phyloP scores from a whole-genome alignment of 2,797 vertebrate species.

The Loriculus beryllinus region DNA sequence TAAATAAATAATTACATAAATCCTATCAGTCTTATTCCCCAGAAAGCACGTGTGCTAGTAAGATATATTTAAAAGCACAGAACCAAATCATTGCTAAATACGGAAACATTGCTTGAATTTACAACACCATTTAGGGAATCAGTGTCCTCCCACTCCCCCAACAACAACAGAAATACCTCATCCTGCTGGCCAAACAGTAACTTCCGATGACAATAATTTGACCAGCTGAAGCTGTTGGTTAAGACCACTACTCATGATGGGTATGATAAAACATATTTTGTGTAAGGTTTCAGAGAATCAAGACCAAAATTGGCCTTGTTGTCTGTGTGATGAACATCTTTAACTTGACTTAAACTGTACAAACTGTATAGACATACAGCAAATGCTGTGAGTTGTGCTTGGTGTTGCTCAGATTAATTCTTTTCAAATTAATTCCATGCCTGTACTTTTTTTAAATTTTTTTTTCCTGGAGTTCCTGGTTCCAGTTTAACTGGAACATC shows the following conservation, averaged over 20 bases:
- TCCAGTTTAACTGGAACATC: constrained; percentile 10
- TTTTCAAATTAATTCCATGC: neutral
- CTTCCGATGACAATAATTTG: neutral
- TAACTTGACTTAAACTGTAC: neutral
- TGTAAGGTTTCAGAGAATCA: neutral
- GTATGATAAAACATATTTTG: neutral
- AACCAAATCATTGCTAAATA: neutral
- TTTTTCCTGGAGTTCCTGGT: neutral
- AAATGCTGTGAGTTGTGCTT: neutral
- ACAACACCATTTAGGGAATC: neutral
- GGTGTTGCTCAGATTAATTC: neutral
- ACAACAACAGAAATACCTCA: neutral
- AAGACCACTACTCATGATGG: accelerated
- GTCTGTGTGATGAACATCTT: neutral
- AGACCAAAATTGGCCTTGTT: neutral
- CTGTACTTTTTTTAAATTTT: neutral
- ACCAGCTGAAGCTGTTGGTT: neutral
- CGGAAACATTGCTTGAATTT: neutral
- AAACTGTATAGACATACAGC: neutral
- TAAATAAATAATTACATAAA: neutral
- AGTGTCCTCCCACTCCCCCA: neutral
- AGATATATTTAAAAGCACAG: neutral
- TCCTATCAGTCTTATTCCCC: neutral
- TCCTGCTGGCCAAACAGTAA: neutral
- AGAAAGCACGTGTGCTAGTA: neutral